Base-by-base conservation (phyloP, 2,113 vertebrate genomes). In the Periophthalmus modestus region DNA sequence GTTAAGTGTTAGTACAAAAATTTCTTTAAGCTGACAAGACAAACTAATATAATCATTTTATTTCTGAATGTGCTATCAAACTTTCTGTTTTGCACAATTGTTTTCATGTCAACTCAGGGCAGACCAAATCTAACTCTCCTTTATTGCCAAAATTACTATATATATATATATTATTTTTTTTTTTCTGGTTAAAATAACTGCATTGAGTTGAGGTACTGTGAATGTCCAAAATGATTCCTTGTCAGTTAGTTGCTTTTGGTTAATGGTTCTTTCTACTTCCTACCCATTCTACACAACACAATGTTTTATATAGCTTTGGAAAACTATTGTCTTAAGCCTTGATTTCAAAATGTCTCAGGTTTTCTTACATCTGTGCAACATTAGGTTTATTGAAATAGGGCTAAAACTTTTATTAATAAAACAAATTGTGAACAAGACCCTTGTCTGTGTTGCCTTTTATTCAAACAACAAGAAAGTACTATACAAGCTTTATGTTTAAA, bases 401-500 rank as follows among this genome's bases (percentile, higher is more conserved):
- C 55, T 16, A 77, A 68, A 19, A 36, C 33, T 15, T 72, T 16
- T 59, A 47, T 36, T 24, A 85, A 86, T 81, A 81, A 90, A 78
- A 75, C 11, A 71, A 5, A 77, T 55, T 11, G 55, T 75, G 65
- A 80, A 77, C 71, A 74, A 79, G 50, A 52, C 12, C 23, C 34
- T 81, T 70, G 66, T 62, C 24, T 77, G 65, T 81, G 70, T 82
- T 72, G 21, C 48, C 68, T 81, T 87, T 86, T 77, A 81, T 82
- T 81, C 43, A 18, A 65, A 65, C 62, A 84, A 74, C 71, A 24
- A 54, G 50, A 71, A 77, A 76, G 19, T 39, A 74, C 19, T 78
- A 68, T 9, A 85, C 83, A 92, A 93, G 92, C 92, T 92, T 94
- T 89, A 93, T 92, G 72, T 23, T 16, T 75, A 80, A 47, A 75